These are phyloP conservation scores for Nymphalis urticae DNA, from an alignment of 2,888 invertebrate genomes.

Conservation along the genomic window DNA sequence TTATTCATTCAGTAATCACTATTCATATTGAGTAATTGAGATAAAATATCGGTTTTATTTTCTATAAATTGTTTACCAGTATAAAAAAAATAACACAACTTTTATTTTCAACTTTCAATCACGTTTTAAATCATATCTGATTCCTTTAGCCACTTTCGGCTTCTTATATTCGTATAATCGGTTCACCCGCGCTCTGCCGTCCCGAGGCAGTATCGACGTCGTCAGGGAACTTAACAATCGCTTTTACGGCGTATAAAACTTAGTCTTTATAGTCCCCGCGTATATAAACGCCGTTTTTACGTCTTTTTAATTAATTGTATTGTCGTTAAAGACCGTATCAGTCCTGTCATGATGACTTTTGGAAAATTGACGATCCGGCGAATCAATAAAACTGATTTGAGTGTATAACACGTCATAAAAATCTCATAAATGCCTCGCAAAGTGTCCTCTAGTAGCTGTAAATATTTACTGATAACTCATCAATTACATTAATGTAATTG, in stretches of 20 bases:
- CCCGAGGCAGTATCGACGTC: constrained; percentile 60
- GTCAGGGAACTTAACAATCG: constrained; percentile 76
- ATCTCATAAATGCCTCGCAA: constrained; percentile 31
- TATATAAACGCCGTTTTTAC: constrained; percentile 81
- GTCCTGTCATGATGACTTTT: constrained; percentile 71
- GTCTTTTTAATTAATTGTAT: constrained; percentile 80
- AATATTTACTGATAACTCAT: constrained; percentile 22
- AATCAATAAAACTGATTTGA: constrained; percentile 75
- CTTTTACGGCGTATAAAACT: constrained; percentile 82
- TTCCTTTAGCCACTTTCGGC: constrained; percentile 45
- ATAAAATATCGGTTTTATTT: too few species aligned
- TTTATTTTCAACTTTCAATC: constrained; percentile 5
- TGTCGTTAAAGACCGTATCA: constrained; percentile 78
- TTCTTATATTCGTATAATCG: constrained; percentile 53
- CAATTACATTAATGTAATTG: too few species aligned
- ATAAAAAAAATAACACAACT: too few species aligned
- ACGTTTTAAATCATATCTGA: constrained; percentile 27
- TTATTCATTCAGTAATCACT: too few species aligned
- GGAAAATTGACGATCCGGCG: constrained; percentile 73
- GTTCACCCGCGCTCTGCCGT: constrained; percentile 42
- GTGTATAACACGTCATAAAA: constrained; percentile 70
- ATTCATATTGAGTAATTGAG: too few species aligned
- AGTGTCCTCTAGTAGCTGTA: constrained; percentile 30
- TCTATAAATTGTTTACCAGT: too few species aligned
- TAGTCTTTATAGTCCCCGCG: constrained; percentile 79